These are phyloP conservation scores for Chlamydotis undulata DNA, from an alignment of 2,113 vertebrate genomes.

Conservation along the genomic window DNA sequence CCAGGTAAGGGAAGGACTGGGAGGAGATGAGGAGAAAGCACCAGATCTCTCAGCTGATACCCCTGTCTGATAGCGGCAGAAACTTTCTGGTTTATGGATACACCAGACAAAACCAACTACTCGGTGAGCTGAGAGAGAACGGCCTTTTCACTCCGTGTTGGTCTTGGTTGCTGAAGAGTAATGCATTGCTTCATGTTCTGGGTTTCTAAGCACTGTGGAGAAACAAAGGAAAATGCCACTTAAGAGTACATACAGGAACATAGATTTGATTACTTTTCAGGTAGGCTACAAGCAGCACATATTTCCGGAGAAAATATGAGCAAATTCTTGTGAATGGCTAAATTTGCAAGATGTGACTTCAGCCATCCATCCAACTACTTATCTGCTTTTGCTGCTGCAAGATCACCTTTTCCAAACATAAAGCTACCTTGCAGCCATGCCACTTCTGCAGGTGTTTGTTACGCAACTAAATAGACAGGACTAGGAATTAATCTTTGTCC, in stretches of 20 bases:
- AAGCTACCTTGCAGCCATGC: neutral
- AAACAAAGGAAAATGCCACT: neutral
- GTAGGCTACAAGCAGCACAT: neutral
- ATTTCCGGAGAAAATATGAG: neutral
- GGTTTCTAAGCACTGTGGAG: neutral
- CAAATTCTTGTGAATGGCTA: rapidly evolving
- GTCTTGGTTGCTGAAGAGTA: neutral
- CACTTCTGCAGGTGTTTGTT: neutral
- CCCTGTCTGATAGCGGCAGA: neutral
- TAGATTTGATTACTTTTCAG: neutral
- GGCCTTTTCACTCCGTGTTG: neutral
- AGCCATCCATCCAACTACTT: neutral
- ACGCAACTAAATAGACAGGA: neutral
- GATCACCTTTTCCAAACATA: neutral
- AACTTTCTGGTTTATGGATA: neutral
- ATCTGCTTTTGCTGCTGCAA: neutral
- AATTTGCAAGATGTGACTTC: neutral
- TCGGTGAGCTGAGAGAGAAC: neutral
- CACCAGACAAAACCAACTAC: neutral
- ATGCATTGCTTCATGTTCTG: neutral
- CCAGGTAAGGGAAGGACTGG: neutral
- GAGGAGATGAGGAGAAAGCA: neutral
- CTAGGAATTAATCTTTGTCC: neutral
- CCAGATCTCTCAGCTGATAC: neutral
- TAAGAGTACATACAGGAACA: neutral